phyloP scores from a whole-genome alignment of 2,888 invertebrate species.

The Orthosia gothica region DNA sequence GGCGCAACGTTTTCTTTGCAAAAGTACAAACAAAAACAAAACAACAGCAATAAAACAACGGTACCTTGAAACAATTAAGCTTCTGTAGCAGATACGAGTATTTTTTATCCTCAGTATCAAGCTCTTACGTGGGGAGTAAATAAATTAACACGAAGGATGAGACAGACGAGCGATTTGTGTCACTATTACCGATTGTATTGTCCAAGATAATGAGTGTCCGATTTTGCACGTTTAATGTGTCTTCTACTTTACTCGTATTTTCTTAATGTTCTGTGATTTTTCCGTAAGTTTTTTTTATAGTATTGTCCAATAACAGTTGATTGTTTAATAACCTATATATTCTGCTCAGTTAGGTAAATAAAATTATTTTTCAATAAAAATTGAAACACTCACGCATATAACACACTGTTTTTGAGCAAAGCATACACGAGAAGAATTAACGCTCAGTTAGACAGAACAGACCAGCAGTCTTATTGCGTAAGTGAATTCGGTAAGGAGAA shows the following conservation, averaged over 20 bases:
- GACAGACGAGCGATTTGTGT: constrained; percentile 37
- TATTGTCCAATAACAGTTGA: not conserved
- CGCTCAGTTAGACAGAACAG: too few species aligned
- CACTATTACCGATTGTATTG: not conserved
- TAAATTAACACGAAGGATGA: constrained; percentile 70
- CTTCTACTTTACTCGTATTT: not conserved
- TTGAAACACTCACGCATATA: too few species aligned
- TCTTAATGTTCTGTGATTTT: not conserved
- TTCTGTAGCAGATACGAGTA: constrained; percentile 48
- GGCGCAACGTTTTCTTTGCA: not conserved
- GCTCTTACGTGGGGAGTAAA: constrained; percentile 70
- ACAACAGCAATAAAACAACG: constrained; percentile 29
- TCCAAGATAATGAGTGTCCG: not conserved
- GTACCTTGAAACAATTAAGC: constrained; percentile 64
- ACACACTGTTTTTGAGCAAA: too few species aligned
- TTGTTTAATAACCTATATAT: too few species aligned
- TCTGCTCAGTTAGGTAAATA: too few species aligned
- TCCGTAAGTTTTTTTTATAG: not conserved
- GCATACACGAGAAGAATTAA: too few species aligned
- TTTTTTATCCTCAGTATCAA: constrained; percentile 63
- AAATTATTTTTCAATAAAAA: too few species aligned
- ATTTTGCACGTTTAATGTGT: constrained; percentile 3
- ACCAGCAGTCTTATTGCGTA: too few species aligned
- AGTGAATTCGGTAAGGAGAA: too few species aligned
- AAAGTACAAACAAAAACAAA: constrained; percentile 34